These are phyloP conservation scores for Cephalopholis sonnerati DNA, from an alignment of 2,113 vertebrate species.

Conservation along the genomic window DNA sequence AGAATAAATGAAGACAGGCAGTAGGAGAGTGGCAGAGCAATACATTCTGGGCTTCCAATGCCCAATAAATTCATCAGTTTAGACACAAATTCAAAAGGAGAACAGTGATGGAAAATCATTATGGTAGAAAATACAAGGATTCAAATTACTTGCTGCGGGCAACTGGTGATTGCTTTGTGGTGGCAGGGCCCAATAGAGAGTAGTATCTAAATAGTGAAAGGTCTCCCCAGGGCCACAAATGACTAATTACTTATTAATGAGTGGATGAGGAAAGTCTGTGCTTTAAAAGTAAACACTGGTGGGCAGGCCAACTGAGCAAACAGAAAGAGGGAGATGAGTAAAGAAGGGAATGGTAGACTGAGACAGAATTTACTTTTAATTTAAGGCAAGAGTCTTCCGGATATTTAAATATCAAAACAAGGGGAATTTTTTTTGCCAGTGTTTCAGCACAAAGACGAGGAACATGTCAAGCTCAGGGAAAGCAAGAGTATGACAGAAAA, in stretches of 20 bases:
- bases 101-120: constrained; percentile 71
- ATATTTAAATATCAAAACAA: constrained; percentile 25
- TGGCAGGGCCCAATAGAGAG: constrained; percentile 44
- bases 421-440: background rate
- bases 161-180: constrained; percentile 75
- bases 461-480: constrained; percentile 12
- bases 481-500: constrained; percentile 16
- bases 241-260: constrained; percentile 82
- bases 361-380: constrained; percentile 9
- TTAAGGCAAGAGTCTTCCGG: background rate
- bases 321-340: background rate
- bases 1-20: constrained; percentile 13
- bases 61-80: constrained; percentile 52
- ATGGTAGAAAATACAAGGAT: constrained; percentile 66
- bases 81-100: constrained; percentile 50
- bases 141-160: constrained; percentile 69
- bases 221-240: constrained; percentile 64
- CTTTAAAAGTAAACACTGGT: constrained; percentile 75
- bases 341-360: constrained; percentile 20
- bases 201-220: constrained; percentile 60
- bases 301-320: constrained; percentile 38
- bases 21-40: constrained; percentile 36
- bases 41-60: constrained; percentile 28
- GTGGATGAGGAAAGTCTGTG: constrained; percentile 64
- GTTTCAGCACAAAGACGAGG: constrained; percentile 16